A percentile compares a stretch with the other conserved stretches of the same genome.
Evolutionary conservation across 2,797 vertebrate species (phyloP).

Genomic region (Periophthalmus magnuspinnatus): DNA sequence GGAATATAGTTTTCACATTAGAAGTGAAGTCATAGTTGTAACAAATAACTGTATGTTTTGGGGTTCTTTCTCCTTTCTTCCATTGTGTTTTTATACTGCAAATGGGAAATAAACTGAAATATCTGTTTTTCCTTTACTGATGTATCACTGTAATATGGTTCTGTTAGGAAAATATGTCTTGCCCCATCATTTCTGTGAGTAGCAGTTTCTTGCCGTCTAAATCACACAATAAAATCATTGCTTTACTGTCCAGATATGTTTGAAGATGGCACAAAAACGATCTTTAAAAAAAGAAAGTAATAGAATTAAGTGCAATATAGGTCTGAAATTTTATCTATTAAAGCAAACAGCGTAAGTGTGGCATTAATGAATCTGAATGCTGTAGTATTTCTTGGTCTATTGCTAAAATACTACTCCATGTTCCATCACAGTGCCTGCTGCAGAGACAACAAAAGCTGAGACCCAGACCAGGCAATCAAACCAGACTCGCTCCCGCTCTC

Average conservation of each 20-base stretch:
- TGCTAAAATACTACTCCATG: constrained; percentile 15
- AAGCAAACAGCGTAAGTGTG: background rate
- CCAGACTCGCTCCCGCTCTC: constrained; percentile 91
- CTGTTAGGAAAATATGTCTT: background rate
- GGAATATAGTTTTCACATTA: too few relatives aligned
- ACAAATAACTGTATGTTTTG: too few relatives aligned
- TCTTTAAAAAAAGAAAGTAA: background rate
- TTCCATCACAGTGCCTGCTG: constrained; percentile 51
- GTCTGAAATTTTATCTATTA: background rate
- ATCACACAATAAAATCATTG: background rate
- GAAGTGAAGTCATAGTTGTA: too few relatives aligned
- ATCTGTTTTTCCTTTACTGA: too few relatives aligned
- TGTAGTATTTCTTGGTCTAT: background rate
- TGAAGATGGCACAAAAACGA: background rate
- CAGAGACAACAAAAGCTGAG: constrained; percentile 73
- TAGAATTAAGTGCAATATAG: background rate
- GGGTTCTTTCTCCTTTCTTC: too few relatives aligned
- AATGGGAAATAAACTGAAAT: too few relatives aligned
- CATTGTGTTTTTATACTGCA: too few relatives aligned
- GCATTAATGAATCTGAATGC: background rate
- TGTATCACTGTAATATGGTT: background rate
- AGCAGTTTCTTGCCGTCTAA: background rate
- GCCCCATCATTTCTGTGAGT: background rate
- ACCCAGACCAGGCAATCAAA: constrained; percentile 77
- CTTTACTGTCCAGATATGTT: background rate